Evolutionary conservation across 2,888 invertebrate genomes (phyloP).

Genomic region (Cheilosia grossa): DNA sequence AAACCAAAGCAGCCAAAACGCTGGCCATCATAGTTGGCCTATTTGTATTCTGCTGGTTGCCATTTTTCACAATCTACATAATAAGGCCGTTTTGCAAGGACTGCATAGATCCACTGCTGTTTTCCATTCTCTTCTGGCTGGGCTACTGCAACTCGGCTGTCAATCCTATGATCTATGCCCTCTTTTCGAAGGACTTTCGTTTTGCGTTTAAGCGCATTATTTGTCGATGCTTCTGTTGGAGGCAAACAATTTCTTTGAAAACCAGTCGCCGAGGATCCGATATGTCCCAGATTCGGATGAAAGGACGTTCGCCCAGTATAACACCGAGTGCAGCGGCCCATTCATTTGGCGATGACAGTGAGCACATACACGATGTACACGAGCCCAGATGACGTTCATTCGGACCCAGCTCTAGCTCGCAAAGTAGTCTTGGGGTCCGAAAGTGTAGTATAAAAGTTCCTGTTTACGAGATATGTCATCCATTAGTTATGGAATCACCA

Average conservation of each 20-base stretch:
- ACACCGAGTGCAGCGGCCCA: constrained; percentile 84
- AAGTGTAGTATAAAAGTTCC: constrained; percentile 82
- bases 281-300: constrained; percentile 85
- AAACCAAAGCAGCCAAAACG: constrained; percentile 98
- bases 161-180: constrained; percentile 96
- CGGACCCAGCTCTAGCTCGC: constrained; percentile 81
- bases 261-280: constrained; percentile 85
- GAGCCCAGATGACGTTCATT: constrained; percentile 86
- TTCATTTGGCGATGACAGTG: constrained; percentile 85
- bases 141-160: constrained; percentile 99
- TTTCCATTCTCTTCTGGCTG: constrained; percentile 97
- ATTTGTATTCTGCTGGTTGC: constrained; percentile 98
- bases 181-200: constrained; percentile 97
- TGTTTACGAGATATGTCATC: constrained; percentile 83
- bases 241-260: constrained; percentile 82
- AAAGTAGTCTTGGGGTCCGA: constrained; percentile 82
- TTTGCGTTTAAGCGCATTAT: constrained; percentile 97
- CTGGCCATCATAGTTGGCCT: constrained; percentile 98
- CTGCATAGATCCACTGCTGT: constrained; percentile 93
- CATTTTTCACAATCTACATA: constrained; percentile 97
- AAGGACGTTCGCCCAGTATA: constrained; percentile 85
- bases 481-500: constrained; percentile 83
- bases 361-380: constrained; percentile 83
- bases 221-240: constrained; percentile 91
- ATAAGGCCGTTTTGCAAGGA: constrained; percentile 93